phyloP scores from a whole-genome alignment of 1,140 invertebrate species.

The Drosophila simulans region DNA sequence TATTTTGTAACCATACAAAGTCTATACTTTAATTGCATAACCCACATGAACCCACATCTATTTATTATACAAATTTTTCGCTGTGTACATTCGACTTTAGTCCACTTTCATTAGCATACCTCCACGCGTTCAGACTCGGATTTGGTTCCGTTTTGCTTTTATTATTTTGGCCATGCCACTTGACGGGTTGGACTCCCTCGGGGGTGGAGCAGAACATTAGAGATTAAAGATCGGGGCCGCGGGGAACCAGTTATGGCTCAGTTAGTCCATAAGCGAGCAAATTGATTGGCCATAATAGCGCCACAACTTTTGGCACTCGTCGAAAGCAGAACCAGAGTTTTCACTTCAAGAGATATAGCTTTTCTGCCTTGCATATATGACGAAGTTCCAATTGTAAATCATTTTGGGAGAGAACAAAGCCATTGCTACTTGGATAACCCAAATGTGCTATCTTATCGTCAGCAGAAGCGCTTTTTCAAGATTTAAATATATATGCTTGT shows the following conservation, averaged over 20 bases:
- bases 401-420: neutral
- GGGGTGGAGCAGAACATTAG: constrained; percentile 6
- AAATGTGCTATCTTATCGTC: constrained; percentile 10
- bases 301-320: constrained; percentile 8
- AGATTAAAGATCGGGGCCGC: constrained; percentile 1
- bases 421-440: constrained; percentile 1
- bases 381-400: constrained; percentile 6
- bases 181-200: neutral
- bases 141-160: constrained; percentile 24
- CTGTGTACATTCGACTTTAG: constrained; percentile 7
- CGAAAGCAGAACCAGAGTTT: neutral
- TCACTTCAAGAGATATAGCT: neutral
- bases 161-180: constrained; percentile 22
- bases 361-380: no score
- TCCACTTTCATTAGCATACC: constrained; percentile 49
- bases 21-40: no score
- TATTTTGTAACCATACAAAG: no score
- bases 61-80: neutral
- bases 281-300: constrained; percentile 38
- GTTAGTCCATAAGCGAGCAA: constrained; percentile 24
- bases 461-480: neutral
- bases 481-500: neutral
- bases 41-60: neutral
- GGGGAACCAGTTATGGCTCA: constrained; percentile 24
- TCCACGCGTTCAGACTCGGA: constrained; percentile 24